Base-by-base conservation (phyloP, 2,888 invertebrate genomes). In the Crossocerus cetratus region DNA sequence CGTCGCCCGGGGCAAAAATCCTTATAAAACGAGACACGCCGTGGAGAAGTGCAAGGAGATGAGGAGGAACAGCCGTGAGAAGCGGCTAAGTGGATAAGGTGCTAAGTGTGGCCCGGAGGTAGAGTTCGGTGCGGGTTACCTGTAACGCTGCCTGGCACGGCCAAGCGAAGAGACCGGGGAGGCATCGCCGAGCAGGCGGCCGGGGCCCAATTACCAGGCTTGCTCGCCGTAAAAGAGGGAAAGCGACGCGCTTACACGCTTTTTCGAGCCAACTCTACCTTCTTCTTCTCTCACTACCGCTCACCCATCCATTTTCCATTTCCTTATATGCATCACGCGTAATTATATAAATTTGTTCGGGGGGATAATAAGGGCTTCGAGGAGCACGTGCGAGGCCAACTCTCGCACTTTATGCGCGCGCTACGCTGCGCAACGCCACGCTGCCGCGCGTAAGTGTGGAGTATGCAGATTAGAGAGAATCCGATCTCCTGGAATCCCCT, bases 81-180 rank as follows among this genome's bases (percentile, higher is more conserved):
- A 87, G 86, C 83, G 86, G 85, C 88, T 87, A 88, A 88, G 88
- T 87, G 88, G 88, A 87, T 86, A 87, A 89, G 88, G 88, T 88
- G 89, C 86, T 87, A 88, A 89, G 87, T 87, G 86, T 86, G 85
- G 85, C 87, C 86, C 81, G 78, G 69, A 84, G 84, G 82, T 82
- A 77, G 73, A 80, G 81, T 83, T 78, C 63, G 77, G 78, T 58
- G 67, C 72, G 65, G 73, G 76, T 74, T 72, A 78, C 66, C 68
- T 57, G 76, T 61, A 74, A 78, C 74, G 71, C 70, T 65, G 68
- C 65, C 72, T 65, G 68, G 66, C 78, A 72, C 76, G 61, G 73
- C 63, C 8, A 32, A 32, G 32, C 8, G 32, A 32, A 32, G 32
- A 32, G 32, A 32, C 32, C 32, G 8, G 11, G 32, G 71, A 73